Percentiles rank a stretch among this genome's conserved stretches.
phyloP scores from a whole-genome alignment of 2,113 vertebrate species.

The Illadopsis cleaveri region DNA sequence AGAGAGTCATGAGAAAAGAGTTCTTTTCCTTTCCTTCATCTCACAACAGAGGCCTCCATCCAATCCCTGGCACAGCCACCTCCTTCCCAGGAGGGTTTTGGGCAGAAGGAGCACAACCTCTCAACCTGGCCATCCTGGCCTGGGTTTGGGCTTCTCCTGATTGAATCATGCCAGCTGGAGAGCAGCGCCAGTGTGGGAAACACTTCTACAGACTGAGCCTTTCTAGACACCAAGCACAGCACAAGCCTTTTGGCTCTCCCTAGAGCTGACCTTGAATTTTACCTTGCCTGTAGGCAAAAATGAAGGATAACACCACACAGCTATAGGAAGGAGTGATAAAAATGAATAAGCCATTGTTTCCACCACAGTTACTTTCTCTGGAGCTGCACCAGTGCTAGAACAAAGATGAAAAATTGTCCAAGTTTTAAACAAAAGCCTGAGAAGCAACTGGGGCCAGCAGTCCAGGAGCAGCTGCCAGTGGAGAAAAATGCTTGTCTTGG shows the following conservation, averaged over 20 bases:
- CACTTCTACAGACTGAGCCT: not conserved
- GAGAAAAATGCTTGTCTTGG: not conserved
- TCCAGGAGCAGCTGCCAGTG: conserved; percentile 12
- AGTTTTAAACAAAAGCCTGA: conserved; percentile 58
- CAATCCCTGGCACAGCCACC: not conserved
- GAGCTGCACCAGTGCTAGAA: conserved; percentile 15
- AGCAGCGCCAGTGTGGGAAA: not conserved
- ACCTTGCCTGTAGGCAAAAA: not conserved
- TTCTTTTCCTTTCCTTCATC: not conserved
- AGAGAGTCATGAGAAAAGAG: not conserved
- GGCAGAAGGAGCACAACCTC: not conserved
- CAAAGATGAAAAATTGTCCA: conserved; percentile 37
- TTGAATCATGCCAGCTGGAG: not conserved
- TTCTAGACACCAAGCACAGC: not conserved
- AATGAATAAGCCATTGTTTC: conserved; percentile 1
- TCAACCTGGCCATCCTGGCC: not conserved
- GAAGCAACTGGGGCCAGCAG: not conserved
- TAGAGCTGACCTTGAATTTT: not conserved
- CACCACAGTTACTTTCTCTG: conserved; percentile 19
- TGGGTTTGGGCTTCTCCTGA: not conserved
- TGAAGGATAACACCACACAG: not conserved
- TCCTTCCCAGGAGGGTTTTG: not conserved
- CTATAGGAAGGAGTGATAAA: conserved; percentile 18
- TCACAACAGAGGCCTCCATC: not conserved
- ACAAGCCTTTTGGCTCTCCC: not conserved